Evolutionary conservation across 37 sponge, comb jelly and placozoan species (phyloP).

Genomic region (Geodia barretti): DNA sequence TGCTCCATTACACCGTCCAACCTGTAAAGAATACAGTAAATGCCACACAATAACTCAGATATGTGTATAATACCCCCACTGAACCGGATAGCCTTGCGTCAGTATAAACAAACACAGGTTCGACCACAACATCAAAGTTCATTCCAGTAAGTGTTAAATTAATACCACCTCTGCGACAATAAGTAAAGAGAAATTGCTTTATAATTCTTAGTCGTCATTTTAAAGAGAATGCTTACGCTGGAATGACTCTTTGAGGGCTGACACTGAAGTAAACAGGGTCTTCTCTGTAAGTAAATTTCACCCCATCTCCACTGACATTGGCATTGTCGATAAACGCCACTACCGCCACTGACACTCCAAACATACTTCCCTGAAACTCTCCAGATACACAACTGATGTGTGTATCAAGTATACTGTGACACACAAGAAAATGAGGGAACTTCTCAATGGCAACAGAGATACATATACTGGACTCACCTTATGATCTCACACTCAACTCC

Average conservation of each 20-base stretch:
- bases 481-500: background rate
- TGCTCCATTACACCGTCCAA: too few relatives aligned
- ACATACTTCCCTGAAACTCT: background rate
- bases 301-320: background rate
- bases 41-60: background rate
- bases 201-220: background rate
- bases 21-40: too few relatives aligned
- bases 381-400: background rate
- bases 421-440: too few relatives aligned
- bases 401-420: background rate
- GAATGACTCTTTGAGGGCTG: background rate
- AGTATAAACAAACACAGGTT: slow-evolving; percentile 35
- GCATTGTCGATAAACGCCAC: slow-evolving; percentile 39
- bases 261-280: slow-evolving; percentile 35
- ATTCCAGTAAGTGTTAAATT: slow-evolving; percentile 46
- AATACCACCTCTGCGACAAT: slow-evolving; percentile 54
- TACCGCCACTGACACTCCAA: background rate
- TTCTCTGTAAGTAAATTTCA: slow-evolving; percentile 28
- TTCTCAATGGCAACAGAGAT: background rate
- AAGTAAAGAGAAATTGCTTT: background rate
- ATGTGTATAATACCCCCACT: too few relatives aligned
- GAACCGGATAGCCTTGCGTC: too few relatives aligned
- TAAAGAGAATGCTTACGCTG: background rate
- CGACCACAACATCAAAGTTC: slow-evolving; percentile 37
- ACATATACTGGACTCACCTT: slow-evolving; percentile 17